A percentile compares a stretch with the other conserved stretches of the same genome.
Evolutionary conservation across 2,888 invertebrate genomes (phyloP).

Genomic region (Acrobasis suavella): DNA sequence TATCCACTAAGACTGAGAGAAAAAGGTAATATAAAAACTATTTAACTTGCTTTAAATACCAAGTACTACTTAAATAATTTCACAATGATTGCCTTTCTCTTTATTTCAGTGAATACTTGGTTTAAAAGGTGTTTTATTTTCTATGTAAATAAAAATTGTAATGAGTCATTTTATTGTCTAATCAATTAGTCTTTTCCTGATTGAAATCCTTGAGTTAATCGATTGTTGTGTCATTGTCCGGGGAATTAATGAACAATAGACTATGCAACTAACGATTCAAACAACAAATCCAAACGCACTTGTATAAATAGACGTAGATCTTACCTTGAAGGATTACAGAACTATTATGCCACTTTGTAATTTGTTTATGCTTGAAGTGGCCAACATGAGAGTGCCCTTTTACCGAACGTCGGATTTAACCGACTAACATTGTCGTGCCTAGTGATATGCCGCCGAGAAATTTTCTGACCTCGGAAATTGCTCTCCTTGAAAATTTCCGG

Average conservation of each 20-base stretch:
- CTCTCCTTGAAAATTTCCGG: too few relatives aligned
- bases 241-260: conserved; percentile 11
- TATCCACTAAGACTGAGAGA: neutral
- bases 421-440: too few relatives aligned
- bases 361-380: too few relatives aligned
- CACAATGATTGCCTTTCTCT: neutral
- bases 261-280: neutral
- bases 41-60: neutral
- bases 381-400: too few relatives aligned
- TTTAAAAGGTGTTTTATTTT: neutral
- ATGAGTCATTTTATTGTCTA: neutral
- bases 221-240: conserved; percentile 9
- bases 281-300: too few relatives aligned
- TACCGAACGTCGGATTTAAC: too few relatives aligned
- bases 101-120: neutral
- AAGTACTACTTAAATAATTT: neutral
- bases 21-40: neutral
- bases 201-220: conserved; percentile 7
- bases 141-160: neutral
- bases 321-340: neutral
- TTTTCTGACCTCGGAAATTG: too few relatives aligned
- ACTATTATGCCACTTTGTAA: too few relatives aligned
- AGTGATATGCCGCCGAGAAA: too few relatives aligned
- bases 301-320: neutral
- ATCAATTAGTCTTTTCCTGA: conserved; percentile 9